Evolutionary conservation across 2,113 vertebrate genomes (phyloP), one percentile per base, ranked within the genome.

Genomic region (Zosterops borbonicus): DNA sequence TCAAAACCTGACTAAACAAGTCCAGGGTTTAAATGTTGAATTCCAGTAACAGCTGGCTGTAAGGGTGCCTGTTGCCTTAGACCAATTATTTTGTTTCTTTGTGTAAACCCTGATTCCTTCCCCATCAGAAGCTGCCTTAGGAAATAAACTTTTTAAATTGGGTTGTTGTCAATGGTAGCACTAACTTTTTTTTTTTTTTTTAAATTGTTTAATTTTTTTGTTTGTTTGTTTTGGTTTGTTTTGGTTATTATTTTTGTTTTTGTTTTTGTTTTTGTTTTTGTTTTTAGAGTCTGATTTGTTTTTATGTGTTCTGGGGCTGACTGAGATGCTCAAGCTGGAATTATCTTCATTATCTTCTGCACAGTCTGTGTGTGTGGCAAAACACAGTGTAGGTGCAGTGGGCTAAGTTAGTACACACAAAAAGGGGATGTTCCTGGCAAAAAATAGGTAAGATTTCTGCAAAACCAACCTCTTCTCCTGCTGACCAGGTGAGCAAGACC

Each of bases 261-360:
- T 20, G 37, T 37, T 37, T 37, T 37, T 37, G 37, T 37, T 37
- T 18, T 2, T 2, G 39, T 23, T 19, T 18, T 17, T 33, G n/a
- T 10, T 33, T 31, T 56, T 33, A 8, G 23, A 62, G 39, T 78
- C 18, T 49, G 49, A 6, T 29, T 71, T 55, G 4, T 8, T 76
- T 89, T 89, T 27, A 22, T 18, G 0, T 25, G 16, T 83, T 77
- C 10, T 53, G 27, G 5, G 12, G 5, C 7, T 71, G 19, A 24
- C 4, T 3, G 5, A 0, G n/a, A 8, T 1, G 3, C 6, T 8
- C 7, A 50, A 47, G 8, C 8, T 69, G 21, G 25, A 33, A 7
- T 41, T 63, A 4, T 35, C 3, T 5, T 35, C 27, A 6, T 41
- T 63, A 4, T 35, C 3, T 5, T 35, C 27, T 16, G 41, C 31